A percentile compares a stretch with the other conserved stretches of the same genome.
Evolutionary conservation across 1,140 invertebrate genomes (phyloP).

Genomic region (Rhagoletis zephyria): DNA sequence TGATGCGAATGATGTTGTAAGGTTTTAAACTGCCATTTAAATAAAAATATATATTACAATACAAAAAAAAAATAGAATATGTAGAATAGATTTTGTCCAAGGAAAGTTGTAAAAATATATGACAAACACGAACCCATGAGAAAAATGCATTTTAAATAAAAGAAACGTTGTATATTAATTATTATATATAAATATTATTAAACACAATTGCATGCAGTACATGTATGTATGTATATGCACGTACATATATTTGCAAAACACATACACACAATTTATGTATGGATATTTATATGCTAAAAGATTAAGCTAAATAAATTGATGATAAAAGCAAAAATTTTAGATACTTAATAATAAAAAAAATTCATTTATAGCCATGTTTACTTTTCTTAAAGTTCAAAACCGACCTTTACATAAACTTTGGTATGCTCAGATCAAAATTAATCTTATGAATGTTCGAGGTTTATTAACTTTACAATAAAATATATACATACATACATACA

Average conservation of each 20-base stretch:
- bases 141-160: conserved; percentile 42
- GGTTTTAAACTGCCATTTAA: conserved; percentile 50
- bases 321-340: not conserved
- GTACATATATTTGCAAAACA: no score
- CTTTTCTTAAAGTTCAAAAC: not conserved
- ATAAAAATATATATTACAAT: not conserved
- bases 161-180: conserved; percentile 23
- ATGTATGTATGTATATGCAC: no score
- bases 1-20: conserved; percentile 2
- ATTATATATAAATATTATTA: conserved; percentile 10
- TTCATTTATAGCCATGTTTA: not conserved
- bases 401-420: not conserved
- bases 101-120: conserved; percentile 28
- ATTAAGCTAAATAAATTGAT: conserved; percentile 4
- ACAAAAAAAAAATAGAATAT: not conserved
- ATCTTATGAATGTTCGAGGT: conserved; percentile 24
- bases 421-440: conserved; percentile 26
- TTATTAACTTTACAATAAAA: not conserved
- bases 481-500: not conserved
- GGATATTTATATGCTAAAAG: not conserved
- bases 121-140: conserved; percentile 29
- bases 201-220: not conserved
- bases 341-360: not conserved
- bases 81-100: conserved; percentile 33
- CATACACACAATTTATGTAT: not conserved